phyloP scores from a whole-genome alignment of 2,797 vertebrate species.

The Falco cherrug region DNA sequence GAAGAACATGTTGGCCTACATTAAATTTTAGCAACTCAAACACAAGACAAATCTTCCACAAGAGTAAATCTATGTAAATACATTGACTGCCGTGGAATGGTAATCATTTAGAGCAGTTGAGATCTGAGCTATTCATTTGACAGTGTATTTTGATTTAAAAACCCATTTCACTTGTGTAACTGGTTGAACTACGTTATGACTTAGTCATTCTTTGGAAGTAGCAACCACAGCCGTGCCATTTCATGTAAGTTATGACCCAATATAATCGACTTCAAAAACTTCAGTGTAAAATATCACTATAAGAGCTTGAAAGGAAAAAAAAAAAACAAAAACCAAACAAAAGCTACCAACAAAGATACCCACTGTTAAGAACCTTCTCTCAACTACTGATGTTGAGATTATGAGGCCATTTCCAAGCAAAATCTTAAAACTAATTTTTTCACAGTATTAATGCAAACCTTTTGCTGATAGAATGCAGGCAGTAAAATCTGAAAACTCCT shows the following conservation, averaged over 20 bases:
- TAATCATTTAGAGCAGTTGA: background rate
- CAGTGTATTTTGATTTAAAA: slow-evolving; percentile 6
- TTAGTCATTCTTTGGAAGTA: background rate
- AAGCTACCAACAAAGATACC: no score
- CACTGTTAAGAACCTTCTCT: slow-evolving; percentile 59
- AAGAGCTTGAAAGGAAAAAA: slow-evolving; percentile 45
- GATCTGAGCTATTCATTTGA: background rate
- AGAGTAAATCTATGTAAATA: background rate
- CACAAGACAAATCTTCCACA: background rate
- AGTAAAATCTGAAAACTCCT: background rate
- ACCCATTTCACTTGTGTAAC: background rate
- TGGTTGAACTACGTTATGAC: background rate
- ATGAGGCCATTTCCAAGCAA: slow-evolving; percentile 72
- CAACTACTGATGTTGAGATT: slow-evolving; percentile 69
- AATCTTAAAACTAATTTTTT: slow-evolving; percentile 67
- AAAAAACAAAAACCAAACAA: slow-evolving; percentile 6
- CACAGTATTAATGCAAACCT: slow-evolving; percentile 78
- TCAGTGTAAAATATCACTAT: background rate
- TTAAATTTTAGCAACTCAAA: background rate
- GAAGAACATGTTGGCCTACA: background rate
- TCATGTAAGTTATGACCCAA: background rate
- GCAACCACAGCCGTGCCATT: background rate
- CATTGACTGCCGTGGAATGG: background rate
- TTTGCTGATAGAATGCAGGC: slow-evolving; percentile 44
- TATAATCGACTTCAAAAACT: background rate